Conservation (phyloP, 2,888 invertebrate genomes). For the Drosophila paramelanica region DNA sequence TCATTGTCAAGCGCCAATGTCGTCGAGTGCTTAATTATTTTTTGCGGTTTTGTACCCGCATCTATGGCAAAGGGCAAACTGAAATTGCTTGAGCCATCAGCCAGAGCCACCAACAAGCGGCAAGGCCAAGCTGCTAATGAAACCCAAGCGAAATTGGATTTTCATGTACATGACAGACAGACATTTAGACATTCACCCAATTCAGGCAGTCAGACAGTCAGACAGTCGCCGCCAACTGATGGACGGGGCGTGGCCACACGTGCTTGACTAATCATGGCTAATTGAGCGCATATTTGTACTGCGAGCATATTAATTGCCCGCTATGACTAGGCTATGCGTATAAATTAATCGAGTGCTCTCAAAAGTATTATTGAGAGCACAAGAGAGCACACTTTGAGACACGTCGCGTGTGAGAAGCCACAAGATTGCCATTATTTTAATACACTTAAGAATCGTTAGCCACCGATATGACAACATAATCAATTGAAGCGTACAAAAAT, state of each 20-base stretch:
- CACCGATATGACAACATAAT: neutral
- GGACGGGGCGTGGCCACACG: constrained; percentile 71
- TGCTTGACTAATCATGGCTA: constrained; percentile 77
- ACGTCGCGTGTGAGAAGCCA: constrained; percentile 47
- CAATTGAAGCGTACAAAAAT: neutral
- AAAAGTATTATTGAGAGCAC: constrained; percentile 29
- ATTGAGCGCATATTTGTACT: constrained; percentile 73
- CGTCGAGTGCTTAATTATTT: constrained; percentile 77
- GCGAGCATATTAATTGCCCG: constrained; percentile 69
- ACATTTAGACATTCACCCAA: constrained; percentile 23
- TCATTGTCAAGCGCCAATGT: constrained; percentile 72
- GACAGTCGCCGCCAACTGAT: constrained; percentile 53
- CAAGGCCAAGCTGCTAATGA: constrained; percentile 70
- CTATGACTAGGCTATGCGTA: constrained; percentile 33
- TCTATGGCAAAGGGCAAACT: constrained; percentile 47
- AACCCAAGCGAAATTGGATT: constrained; percentile 76
- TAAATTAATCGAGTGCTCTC: constrained; percentile 51
- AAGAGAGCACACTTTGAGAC: constrained; percentile 6
- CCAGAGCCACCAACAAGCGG: constrained; percentile 15
- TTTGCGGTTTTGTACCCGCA: constrained; percentile 69
- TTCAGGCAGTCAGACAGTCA: constrained; percentile 11
- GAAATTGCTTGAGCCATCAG: constrained; percentile 68
- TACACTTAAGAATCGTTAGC: neutral
- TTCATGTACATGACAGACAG: constrained; percentile 71
- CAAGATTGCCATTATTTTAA: constrained; percentile 15